Evolutionary conservation across 2,797 vertebrate genomes (phyloP), one percentile per base, ranked within the genome.

Genomic region (Neosalanx taihuensis): DNA sequence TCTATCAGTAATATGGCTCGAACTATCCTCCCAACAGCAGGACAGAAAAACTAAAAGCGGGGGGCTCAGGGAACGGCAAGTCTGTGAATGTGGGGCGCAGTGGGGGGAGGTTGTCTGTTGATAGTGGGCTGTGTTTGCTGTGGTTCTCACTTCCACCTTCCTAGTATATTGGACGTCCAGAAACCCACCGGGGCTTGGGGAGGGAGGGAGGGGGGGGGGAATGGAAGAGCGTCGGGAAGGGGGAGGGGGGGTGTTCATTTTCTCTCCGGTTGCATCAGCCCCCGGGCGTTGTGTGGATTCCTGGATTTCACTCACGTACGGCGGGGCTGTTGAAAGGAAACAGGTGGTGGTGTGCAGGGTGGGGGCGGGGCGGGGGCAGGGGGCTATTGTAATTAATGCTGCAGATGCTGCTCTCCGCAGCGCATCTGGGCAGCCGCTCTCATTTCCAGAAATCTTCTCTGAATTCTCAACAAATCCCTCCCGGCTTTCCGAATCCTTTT

Each of bases 351-450:
- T 79, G 83, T 85, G 66, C 62, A 74, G 15, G 53, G 67, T 81
- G 70, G 68, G 70, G 82, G 13, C 68, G 49, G 74, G 53, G 68
- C 72, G 53, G 15, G 20, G 56, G 37, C 41, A 30, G 63, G 67
- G 57, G 20, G 71, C 72, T 77, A 86, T 90, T 89, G 87, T 92
- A 92, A 93, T 92, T 92, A 92, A 90, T 89, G 85, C 84, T 91
- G 86, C 90, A 91, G 90, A 91, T 92, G 88, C 86, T 83, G 84
- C 85, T 85, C 82, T 86, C 82, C 80, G 79, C 84, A 68, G 76
- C 80, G 72, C 89, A 90, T 90, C 88, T 92, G 90, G 89, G 78
- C 79, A 89, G 70, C 76, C 76, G 80, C 83, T 91, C 85, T 89
- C 85, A 85, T 90, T 92, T 89, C 81, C 85, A 82, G 77, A 91